Base-by-base conservation (phyloP, 2,113 vertebrate genomes). In the Colaptes auratus region DNA sequence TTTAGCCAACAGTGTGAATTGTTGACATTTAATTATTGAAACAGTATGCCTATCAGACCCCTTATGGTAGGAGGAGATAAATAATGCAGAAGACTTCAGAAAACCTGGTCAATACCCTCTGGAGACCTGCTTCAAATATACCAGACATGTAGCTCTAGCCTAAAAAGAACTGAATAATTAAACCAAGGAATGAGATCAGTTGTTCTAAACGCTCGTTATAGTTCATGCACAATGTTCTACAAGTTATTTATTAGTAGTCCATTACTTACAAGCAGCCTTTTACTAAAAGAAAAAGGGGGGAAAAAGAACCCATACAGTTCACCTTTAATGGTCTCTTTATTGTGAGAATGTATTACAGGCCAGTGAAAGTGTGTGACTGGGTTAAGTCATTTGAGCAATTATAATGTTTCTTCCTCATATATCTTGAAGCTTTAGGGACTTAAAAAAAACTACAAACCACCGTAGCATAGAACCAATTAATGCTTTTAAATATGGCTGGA, bases 11-110 rank as follows among this genome's bases (percentile, higher is more conserved):
- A 95, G 86, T 84, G 91, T 96, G 94, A 96, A 94, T 96, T 95
- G 96, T 96, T 97, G 96, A 96, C 96, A 97, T 97, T 97, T 97
- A 97, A 97, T 97, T 97, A 97, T 96, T 95, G 94, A 96, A 97
- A 96, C 95, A 82, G 91, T 95, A 46, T 89, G 95, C 91, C 91
- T 95, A 95, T 97, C 88, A 82, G 69, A 93, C 81, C 72, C 93
- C 92, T 97, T 96, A 95, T 96, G 91, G 94, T 95, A 96, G 96
- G 90, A 94, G 88, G 89, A 94, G 92, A 96, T 96, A 95, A 97
- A 97, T 97, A 96, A 97, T 97, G 93, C 91, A 97, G 84, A 92
- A 87, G 83, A 96, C 95, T 97, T 96, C 92, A 96, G 95, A 96
- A 93, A 96, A 96, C 81, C 82, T 95, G 95, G 92, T 95, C 93